Conservation (phyloP, 2,113 vertebrate species). For the Cettia cetti region DNA sequence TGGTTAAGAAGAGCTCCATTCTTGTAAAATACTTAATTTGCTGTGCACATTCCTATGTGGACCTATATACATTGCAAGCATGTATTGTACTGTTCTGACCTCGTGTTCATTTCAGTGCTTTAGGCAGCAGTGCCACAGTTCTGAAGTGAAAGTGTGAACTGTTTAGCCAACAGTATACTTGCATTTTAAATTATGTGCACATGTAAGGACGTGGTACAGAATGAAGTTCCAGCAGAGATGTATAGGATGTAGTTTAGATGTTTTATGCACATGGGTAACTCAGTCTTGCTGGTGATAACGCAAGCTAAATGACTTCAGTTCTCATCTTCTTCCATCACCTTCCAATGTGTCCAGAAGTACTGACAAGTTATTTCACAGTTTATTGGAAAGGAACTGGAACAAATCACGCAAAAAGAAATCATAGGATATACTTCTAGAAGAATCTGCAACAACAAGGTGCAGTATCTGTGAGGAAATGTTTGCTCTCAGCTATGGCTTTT, state of each 20-base stretch:
- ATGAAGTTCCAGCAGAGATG: neutral
- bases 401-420: neutral
- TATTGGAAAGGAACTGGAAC: neutral
- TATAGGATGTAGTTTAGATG: neutral
- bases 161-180: neutral
- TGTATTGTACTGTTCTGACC: neutral
- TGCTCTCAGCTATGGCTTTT: neutral
- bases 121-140: neutral
- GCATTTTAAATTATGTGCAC: neutral
- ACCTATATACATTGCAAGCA: neutral
- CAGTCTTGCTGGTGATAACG: neutral
- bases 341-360: neutral
- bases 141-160: neutral
- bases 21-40: neutral
- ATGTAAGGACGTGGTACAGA: neutral
- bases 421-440: neutral
- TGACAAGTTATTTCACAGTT: constrained; percentile 36
- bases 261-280: neutral
- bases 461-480: neutral
- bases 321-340: neutral
- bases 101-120: neutral
- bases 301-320: neutral
- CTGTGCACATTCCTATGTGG: rapidly evolving
- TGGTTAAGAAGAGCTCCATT: neutral
- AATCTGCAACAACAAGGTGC: neutral